phyloP scores from a whole-genome alignment of 2,113 vertebrate species.

The Sturnus vulgaris region DNA sequence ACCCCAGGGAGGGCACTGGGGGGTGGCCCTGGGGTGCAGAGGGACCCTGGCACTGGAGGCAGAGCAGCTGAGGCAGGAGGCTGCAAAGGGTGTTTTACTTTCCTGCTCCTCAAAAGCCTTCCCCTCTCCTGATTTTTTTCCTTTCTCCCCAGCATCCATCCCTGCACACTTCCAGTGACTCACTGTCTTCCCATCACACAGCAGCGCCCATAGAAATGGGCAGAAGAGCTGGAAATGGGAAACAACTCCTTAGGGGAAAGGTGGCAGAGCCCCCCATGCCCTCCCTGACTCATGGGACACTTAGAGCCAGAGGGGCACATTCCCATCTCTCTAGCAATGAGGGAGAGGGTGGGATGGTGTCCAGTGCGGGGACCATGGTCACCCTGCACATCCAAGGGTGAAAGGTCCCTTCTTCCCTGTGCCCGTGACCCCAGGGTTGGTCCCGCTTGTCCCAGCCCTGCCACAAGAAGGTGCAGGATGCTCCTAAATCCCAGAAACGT shows the following conservation, averaged over 20 bases:
- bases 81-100: accelerated
- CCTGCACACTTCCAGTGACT: not conserved
- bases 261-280: not conserved
- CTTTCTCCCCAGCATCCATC: not conserved
- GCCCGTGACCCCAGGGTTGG: accelerated
- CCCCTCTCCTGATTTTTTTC: not conserved
- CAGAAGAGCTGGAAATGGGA: not conserved
- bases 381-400: accelerated
- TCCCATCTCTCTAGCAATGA: accelerated
- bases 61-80: not conserved
- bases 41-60: not conserved
- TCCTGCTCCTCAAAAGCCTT: not conserved
- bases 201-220: not conserved
- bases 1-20: not conserved
- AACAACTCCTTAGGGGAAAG: accelerated
- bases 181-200: not conserved
- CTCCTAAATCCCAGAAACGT: not conserved
- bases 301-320: accelerated
- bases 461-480: not conserved
- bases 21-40: not conserved
- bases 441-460: not conserved
- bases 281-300: accelerated
- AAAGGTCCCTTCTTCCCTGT: not conserved
- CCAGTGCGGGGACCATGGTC: accelerated
- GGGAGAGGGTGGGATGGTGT: not conserved